Conservation (phyloP, 2,113 vertebrate species). For the Lepidothrix coronata region DNA sequence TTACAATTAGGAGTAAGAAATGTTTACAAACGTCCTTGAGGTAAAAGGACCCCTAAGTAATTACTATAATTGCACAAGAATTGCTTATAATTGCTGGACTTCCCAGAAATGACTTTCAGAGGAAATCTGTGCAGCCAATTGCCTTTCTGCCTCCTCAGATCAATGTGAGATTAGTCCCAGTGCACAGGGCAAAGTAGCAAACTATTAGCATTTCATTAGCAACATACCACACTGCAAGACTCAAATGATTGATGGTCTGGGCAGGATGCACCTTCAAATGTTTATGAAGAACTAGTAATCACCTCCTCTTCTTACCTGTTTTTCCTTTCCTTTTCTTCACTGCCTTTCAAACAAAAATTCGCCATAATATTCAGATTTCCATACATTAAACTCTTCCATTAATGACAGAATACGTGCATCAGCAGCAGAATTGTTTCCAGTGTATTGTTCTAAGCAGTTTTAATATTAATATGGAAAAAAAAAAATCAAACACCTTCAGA, state of each 20-base stretch:
- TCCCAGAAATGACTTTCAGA: conserved; percentile 6
- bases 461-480: neutral
- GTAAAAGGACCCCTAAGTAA: conserved; percentile 21
- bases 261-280: neutral
- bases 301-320: neutral
- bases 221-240: neutral
- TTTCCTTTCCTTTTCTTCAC: neutral
- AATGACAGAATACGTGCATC: neutral
- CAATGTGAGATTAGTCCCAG: neutral
- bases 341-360: neutral
- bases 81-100: conserved; percentile 20
- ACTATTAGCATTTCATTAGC: conserved; percentile 38
- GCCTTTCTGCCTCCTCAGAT: conserved; percentile 10
- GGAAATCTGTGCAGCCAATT: neutral
- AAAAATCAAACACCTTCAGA: neutral
- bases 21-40: neutral
- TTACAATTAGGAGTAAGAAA: neutral
- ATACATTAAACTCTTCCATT: neutral
- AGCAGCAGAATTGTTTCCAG: neutral
- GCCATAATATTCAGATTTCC: neutral
- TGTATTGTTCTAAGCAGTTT: neutral
- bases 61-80: neutral
- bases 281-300: neutral
- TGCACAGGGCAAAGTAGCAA: neutral
- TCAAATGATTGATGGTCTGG: neutral